Evolutionary conservation across 2,888 invertebrate species (phyloP), one percentile per base, ranked within the genome.

Genomic region (Latheticus oryzae): DNA sequence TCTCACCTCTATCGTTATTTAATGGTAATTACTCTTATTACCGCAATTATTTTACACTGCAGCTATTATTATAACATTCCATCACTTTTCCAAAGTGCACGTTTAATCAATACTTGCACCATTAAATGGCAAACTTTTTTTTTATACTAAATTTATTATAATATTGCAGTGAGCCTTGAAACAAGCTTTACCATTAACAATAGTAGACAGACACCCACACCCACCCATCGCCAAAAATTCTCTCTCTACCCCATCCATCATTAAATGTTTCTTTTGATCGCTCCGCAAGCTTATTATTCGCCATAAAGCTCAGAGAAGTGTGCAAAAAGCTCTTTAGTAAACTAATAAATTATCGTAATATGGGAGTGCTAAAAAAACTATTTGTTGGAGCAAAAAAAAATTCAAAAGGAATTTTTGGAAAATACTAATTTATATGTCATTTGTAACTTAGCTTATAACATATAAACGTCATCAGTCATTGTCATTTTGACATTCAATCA

Each of bases 1-100:
- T n/a, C n/a, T n/a, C n/a, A n/a, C n/a, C n/a, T n/a, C n/a, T n/a
- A n/a, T n/a, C n/a, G n/a, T 23, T 40, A 24, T 38, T 38, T 33
- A 33, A 33, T 40, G 15, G 26, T 40, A 40, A 40, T 40, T 24
- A 40, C 8, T 13, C 40, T 24, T 40, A 40, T 40, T 40, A 40
- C 11, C 26, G 40, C 40, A 11, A 24, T 40, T 40, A 40, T 40
- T n/a, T n/a, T n/a, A n/a, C n/a, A n/a, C n/a, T n/a, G n/a, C n/a
- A n/a, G n/a, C n/a, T n/a, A 40, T 15, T 40, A 23, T 40, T 40
- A 40, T 12, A n/a, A 13, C 23, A 38, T 38, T 38, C 38, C 38
- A 23, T 19, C 11, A 19, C 21, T n/a, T n/a, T n/a, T 38, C 38
- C 23, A 7, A 17, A 19, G 40, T 24, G 24, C 24, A 23, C 40